Evolutionary conservation across 2,113 vertebrate species (phyloP), one percentile per base, ranked within the genome.

Genomic region (Chelonoidis abingdonii): DNA sequence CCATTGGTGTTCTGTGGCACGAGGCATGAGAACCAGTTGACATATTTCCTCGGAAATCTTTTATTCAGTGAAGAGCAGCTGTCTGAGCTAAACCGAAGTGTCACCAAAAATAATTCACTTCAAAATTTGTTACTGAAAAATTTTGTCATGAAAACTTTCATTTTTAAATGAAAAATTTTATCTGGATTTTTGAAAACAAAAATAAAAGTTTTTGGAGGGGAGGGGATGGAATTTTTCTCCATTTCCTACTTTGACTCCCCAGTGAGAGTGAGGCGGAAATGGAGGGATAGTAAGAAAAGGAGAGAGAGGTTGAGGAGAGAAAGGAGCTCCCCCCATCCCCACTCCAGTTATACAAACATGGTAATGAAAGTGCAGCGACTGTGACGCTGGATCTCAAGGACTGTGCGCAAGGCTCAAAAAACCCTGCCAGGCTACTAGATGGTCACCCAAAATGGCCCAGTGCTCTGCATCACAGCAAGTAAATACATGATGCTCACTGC

Each of bases 401-500:
- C 25, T 44, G 38, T 47, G 54, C 56, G 10, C 17, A 35, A 56
- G n/a, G 24, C 38, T 57, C 16, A 25, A 29, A 59, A 56, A 41
- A 54, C 25, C n/a, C 22, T 41, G 72, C 72, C 38, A 75, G 21
- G 72, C 38, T 10, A 31, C 6, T 44, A 47, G 38, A 41, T 29
- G 53, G 13, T 96, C 94, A 95, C 94, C 96, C 95, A 57, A 81
- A 82, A 88, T 89, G 93, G 86, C 94, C 93, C 69, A 83, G 83
- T 81, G 0, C 24, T 87, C 52, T 89, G 89, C 56, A 59, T 76
- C 84, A 44, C 50, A 88, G 78, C 93, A 88, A 95, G 96, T 94
- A 91, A 86, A 21, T 87, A 86, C 92, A 95, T 80, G 50, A 88
- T 84, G 80, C 29, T 97, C 27, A 88, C 78, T 91, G 78, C 87